A percentile compares a stretch with the other conserved stretches of the same genome.
phyloP scores from a whole-genome alignment of 2,113 vertebrate genomes.

The Hypanus sabinus region DNA sequence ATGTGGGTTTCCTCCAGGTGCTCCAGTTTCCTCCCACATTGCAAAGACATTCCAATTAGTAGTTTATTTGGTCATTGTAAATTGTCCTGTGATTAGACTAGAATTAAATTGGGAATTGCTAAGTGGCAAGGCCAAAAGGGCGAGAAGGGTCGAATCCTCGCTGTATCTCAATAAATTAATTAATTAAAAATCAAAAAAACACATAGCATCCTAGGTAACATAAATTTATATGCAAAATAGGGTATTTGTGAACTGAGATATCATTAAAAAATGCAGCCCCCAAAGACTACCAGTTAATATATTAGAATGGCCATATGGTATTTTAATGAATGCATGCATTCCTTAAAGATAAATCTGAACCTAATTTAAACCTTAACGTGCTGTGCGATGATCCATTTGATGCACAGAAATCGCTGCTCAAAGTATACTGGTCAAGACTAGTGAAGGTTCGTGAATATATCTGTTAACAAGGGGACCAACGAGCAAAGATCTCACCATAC shows the following conservation, averaged over 20 bases:
- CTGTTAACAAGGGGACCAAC: not conserved
- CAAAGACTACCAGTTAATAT: not conserved
- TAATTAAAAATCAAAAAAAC: not conserved
- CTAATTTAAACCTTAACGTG: not conserved
- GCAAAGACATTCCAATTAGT: too few species aligned
- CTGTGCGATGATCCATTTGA: not conserved
- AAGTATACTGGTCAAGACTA: not conserved
- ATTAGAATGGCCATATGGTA: not conserved
- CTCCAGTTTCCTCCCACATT: too few species aligned
- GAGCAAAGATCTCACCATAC: not conserved
- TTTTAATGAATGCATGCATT: not conserved
- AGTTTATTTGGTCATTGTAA: too few species aligned
- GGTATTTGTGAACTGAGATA: not conserved
- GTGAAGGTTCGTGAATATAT: not conserved
- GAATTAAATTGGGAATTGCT: too few species aligned
- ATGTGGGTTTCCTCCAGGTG: too few species aligned
- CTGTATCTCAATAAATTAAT: too few species aligned
- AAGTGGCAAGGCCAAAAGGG: too few species aligned
- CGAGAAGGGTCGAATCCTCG: too few species aligned
- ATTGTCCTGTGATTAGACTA: too few species aligned
- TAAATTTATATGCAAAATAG: not conserved
- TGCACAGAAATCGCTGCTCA: not conserved
- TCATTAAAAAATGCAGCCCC: not conserved
- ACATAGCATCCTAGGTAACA: not conserved
- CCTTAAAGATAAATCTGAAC: not conserved